A percentile compares a stretch with the other conserved stretches of the same genome.
Conservation (phyloP, 2,113 vertebrate genomes). For the Brachirus orientalis region DNA sequence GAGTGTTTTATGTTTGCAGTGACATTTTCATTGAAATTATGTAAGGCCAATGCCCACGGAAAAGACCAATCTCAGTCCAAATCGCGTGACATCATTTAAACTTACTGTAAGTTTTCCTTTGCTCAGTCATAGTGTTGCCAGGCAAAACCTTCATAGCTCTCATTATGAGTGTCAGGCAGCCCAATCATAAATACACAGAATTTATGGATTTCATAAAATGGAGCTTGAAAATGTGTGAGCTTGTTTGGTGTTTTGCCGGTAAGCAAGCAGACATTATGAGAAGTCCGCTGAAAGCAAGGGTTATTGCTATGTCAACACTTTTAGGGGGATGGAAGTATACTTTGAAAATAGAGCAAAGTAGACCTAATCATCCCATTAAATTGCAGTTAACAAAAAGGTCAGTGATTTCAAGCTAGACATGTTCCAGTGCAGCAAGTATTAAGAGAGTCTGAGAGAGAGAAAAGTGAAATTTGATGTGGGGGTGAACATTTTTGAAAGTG, state of each 20-base stretch:
- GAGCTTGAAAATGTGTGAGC: slow-evolving; percentile 37
- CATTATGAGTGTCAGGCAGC: slow-evolving; percentile 25
- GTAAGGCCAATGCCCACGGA: slow-evolving; percentile 11
- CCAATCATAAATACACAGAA: slow-evolving; percentile 50
- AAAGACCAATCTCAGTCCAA: slow-evolving; percentile 10
- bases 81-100: slow-evolving; percentile 45
- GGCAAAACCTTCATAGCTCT: slow-evolving; percentile 27
- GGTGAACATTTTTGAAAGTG: neutral
- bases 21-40: slow-evolving; percentile 40
- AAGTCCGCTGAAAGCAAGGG: slow-evolving; percentile 35
- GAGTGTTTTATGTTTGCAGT: neutral
- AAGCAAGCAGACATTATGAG: slow-evolving; percentile 35
- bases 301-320: slow-evolving; percentile 60
- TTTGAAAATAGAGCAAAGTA: slow-evolving; percentile 46
- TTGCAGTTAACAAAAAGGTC: slow-evolving; percentile 59
- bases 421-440: slow-evolving; percentile 17
- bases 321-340: slow-evolving; percentile 59
- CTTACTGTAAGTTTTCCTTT: slow-evolving; percentile 45
- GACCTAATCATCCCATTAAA: slow-evolving; percentile 59
- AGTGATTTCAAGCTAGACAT: slow-evolving; percentile 50
- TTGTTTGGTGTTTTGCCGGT: slow-evolving; percentile 27
- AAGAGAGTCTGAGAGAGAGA: neutral
- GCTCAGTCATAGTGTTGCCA: slow-evolving; percentile 46
- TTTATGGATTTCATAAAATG: slow-evolving; percentile 60
- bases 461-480: neutral